Evolutionary conservation across 2,113 vertebrate genomes (phyloP).

Genomic region (Salvator merianae): DNA sequence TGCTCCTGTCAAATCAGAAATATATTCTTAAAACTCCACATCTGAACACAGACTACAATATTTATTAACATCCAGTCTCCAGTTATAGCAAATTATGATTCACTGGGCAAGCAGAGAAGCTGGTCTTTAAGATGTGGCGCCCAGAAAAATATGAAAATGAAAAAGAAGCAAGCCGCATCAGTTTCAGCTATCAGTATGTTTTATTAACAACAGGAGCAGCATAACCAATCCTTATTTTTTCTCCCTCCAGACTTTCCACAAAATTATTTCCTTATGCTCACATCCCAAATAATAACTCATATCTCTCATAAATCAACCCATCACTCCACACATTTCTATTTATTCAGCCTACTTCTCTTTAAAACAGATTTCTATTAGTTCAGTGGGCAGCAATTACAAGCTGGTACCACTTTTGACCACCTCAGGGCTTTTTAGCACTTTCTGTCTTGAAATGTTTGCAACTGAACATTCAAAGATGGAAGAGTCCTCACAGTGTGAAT

Average conservation of each 20-base stretch:
- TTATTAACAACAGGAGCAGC: slow-evolving; percentile 14
- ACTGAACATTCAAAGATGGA: too few relatives aligned
- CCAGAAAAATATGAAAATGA: neutral
- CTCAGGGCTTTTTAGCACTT: too few relatives aligned
- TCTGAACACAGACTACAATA: neutral
- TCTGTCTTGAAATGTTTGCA: too few relatives aligned
- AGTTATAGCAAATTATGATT: neutral
- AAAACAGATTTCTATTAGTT: neutral
- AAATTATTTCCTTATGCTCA: slow-evolving; percentile 15
- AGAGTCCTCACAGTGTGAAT: too few relatives aligned
- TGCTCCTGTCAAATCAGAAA: neutral
- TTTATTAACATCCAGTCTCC: neutral
- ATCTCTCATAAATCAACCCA: neutral
- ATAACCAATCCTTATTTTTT: neutral
- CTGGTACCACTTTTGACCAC: neutral
- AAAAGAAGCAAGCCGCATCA: neutral
- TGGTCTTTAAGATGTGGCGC: neutral
- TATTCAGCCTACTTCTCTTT: neutral
- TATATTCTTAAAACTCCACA: neutral
- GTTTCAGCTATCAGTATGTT: neutral
- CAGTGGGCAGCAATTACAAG: neutral
- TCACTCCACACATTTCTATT: neutral
- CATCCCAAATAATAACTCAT: neutral
- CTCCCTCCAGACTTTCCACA: neutral
- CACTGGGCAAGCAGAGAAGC: neutral